Conservation (phyloP, 2,113 vertebrate species). For the Paradoxurus hermaphroditus region DNA sequence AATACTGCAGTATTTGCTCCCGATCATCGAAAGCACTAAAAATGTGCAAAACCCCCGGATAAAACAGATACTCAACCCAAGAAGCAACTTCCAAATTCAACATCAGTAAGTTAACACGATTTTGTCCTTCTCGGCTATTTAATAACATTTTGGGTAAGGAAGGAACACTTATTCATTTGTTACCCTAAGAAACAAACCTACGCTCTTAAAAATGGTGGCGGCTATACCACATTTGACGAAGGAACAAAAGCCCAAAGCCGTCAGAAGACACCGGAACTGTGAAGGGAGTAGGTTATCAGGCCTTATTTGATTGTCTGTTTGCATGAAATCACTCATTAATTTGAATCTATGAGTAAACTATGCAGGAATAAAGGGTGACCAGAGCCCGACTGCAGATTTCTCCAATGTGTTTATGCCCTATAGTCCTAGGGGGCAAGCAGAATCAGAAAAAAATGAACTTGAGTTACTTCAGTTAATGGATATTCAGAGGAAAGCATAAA, state of each 20-base stretch:
- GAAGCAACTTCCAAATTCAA: constrained; percentile 17
- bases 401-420: background rate
- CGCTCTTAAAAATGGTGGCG: background rate
- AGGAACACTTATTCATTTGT: background rate
- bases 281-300: background rate
- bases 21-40: constrained; percentile 49
- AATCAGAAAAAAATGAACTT: constrained; percentile 25
- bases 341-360: background rate
- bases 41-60: constrained; percentile 31
- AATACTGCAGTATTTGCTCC: constrained; percentile 57
- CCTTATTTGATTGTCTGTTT: background rate
- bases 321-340: background rate
- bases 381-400: background rate
- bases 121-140: background rate
- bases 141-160: constrained; percentile 36
- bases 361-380: background rate
- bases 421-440: background rate
- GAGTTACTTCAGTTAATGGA: background rate
- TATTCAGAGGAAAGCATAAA: constrained; percentile 5
- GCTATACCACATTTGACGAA: background rate
- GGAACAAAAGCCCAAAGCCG: background rate
- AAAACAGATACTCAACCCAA: background rate
- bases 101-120: constrained; percentile 55
- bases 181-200: background rate
- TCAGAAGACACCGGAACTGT: background rate